Evolutionary conservation across 92 coral and sea anemone species (phyloP), one percentile per base, ranked within the genome.

Genomic region (Isaurus tuberculatus): DNA sequence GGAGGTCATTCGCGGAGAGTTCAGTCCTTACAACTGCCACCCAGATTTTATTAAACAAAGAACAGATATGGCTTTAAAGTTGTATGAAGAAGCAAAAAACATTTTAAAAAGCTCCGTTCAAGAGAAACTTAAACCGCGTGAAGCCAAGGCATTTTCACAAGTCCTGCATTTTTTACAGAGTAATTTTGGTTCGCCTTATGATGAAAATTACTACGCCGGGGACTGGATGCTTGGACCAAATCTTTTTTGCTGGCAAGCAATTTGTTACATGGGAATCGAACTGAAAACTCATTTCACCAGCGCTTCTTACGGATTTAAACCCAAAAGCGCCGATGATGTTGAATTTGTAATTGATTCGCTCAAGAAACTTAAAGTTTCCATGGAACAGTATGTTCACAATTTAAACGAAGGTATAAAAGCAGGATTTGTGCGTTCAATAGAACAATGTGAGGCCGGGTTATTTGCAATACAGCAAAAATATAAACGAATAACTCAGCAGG

Each of bases 141-240:
- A 97, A 67, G 65, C 89, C 2, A 97, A 97, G 65, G 89, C 99
- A 11, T 80, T 94, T 5, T 81, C 92, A 16, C 99, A 97, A 63
- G 88, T 94, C 23, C 86, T 90, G 43, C 99, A 97, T 46, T 97
- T 90, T 70, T 72, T 97, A 2, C 95, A 97, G 70, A 94, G 95
- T 55, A 90, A 90, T 80, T 97, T 97, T 61, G 99, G 99, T 3
- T 87, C 90, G 16, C 99, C 99, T 0, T 97, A 94, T 81, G 99
- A 95, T 27, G 99, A 97, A 80, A 97, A 97, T 60, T 97, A 94
- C 71, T 97, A 92, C 53, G 98, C 99, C 4, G 99, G 99, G 0
- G 99, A 97, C 48, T 97, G 98, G 98, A 86, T 97, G 91, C 85
- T 97, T 40, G 99, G 99, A 0, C 99, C 99, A 0, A 97, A 91